Evolutionary conservation across 1,140 invertebrate species (phyloP), one percentile per base, ranked within the genome.

Genomic region (Pogonomyrmex barbatus): DNA sequence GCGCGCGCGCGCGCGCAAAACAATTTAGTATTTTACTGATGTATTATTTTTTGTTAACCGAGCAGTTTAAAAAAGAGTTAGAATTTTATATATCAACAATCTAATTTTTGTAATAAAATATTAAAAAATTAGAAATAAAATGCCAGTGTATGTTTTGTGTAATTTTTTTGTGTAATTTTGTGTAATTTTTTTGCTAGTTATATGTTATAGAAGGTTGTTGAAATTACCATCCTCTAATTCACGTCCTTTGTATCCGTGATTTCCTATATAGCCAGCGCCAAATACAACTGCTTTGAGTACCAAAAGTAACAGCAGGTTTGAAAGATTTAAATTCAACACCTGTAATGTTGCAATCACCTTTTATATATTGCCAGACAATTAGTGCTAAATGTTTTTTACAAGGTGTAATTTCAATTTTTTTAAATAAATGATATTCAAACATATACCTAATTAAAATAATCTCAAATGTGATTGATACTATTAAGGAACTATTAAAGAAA

Each of bases 261-360:
- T 96, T n/a, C 97, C 97, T 87, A 97, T 95, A 90, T 97, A 96
- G 0, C 97, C 97, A 45, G 97, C 97, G 2, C 97, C 97, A 71
- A 98, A 96, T 47, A 98, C 97, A 0, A 98, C 94, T 0, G 97
- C 97, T 95, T 98, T 98, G 45, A 98, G 95, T 4, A 98, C 95
- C 45, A 98, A 95, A 30, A 98, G 95, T 67, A 98, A 96, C 47
- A 98, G 94, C 82, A 98, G 94, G 93, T 98, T 98, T 0, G 97
- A 98, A 39, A 98, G 93, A 94, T 98, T 98, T 33, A 98, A 93
- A 88, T 97, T 98, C 8, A 98, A 95, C 0, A 98, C 97, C 97
- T 98, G 94, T 4, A 86, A 92, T 24, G 47, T 17, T 5, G 24
- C 65, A 50, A 82, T 84, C 47, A 65, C n/a, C 10, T 14, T 3